phyloP scores from a whole-genome alignment of 2,113 vertebrate species.

The Pipa parva region DNA sequence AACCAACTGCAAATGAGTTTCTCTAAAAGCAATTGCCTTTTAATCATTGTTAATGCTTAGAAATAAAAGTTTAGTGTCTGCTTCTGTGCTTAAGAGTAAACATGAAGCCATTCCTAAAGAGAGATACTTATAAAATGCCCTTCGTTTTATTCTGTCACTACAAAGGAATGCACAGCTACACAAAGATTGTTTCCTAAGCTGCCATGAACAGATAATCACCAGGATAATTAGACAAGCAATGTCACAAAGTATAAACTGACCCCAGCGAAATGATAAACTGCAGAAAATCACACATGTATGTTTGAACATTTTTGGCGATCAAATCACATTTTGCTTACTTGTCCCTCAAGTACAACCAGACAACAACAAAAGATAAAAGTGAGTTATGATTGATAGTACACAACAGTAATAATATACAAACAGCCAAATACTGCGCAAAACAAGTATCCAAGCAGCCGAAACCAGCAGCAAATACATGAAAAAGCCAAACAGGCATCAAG shows the following conservation, averaged over 20 bases:
- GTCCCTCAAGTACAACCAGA: conserved; percentile 18
- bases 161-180: conserved; percentile 18
- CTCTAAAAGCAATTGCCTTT: no score
- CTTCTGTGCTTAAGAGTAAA: neutral
- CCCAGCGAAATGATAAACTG: conserved; percentile 34
- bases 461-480: no score
- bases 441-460: no score
- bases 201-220: conserved; percentile 36
- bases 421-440: no score
- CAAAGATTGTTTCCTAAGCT: conserved; percentile 14
- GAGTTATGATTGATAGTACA: no score
- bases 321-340: conserved; percentile 38
- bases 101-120: neutral
- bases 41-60: no score
- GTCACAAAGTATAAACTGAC: conserved; percentile 28
- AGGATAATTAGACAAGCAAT: conserved; percentile 33
- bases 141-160: conserved; percentile 10
- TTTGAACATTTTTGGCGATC: conserved; percentile 34
- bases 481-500: no score
- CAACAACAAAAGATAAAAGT: conserved; percentile 22
- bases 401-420: no score
- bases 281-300: conserved; percentile 32
- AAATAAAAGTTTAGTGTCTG: neutral
- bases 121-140: neutral
- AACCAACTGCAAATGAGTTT: no score